Conservation (phyloP, 2,888 invertebrate species). For the Hirtodrosophila histrioides region DNA sequence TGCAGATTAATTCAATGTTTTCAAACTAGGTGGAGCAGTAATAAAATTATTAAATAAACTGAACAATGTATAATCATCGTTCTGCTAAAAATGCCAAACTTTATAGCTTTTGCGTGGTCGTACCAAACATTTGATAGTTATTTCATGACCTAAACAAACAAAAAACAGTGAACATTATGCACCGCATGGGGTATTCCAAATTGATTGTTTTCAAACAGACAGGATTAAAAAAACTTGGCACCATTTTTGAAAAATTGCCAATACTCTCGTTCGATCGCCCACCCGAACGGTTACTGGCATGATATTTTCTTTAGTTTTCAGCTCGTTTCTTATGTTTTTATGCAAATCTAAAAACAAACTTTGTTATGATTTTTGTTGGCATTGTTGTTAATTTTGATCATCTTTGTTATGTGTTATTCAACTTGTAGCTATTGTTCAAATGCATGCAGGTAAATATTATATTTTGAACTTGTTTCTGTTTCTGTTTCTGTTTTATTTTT, state of each 20-base stretch:
- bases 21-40: no score
- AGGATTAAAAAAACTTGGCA: constrained; percentile 16
- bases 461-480: constrained; percentile 15
- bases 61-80: no score
- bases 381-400: constrained; percentile 30
- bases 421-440: constrained; percentile 14
- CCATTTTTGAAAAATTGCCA: constrained; percentile 19
- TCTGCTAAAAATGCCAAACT: no score
- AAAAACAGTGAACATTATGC: no score
- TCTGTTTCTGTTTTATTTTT: constrained; percentile 6
- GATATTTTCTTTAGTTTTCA: constrained; percentile 17
- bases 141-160: background rate
- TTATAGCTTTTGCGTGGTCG: no score
- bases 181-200: no score
- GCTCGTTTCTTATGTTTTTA: constrained; percentile 21
- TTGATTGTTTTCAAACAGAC: no score
- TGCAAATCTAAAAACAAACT: constrained; percentile 28
- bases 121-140: background rate
- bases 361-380: constrained; percentile 8
- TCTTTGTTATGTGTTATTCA: constrained; percentile 23
- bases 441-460: background rate
- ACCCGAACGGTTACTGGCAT: constrained; percentile 7
- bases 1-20: no score
- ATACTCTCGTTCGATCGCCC: constrained; percentile 17
- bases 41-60: no score